Evolutionary conservation across 2,797 vertebrate genomes (phyloP).

Genomic region (Serranus cabrilla): DNA sequence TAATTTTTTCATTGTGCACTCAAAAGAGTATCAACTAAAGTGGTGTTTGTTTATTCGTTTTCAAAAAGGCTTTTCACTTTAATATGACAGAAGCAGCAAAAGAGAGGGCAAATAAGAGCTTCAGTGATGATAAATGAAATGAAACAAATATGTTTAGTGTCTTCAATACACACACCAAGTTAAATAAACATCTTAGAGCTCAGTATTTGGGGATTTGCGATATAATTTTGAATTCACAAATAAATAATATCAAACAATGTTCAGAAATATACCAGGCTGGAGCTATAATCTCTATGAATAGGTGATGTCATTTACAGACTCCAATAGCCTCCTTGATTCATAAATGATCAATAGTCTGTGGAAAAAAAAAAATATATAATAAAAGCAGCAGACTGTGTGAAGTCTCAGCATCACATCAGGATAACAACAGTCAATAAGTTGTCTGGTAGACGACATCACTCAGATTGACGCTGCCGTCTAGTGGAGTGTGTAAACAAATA

Average conservation of each 20-base stretch:
- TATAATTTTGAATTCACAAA: neutral
- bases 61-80: too few relatives aligned
- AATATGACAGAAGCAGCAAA: neutral
- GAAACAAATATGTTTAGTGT: neutral
- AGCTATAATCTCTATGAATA: conserved; percentile 23
- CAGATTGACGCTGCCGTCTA: conserved; percentile 30
- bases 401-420: neutral
- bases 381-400: neutral
- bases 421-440: conserved; percentile 15
- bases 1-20: too few relatives aligned
- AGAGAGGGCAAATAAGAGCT: neutral
- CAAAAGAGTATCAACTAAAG: too few relatives aligned
- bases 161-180: neutral
- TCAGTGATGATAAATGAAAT: neutral
- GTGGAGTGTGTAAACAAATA: conserved; percentile 26
- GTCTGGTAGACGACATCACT: conserved; percentile 10
- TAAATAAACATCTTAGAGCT: neutral
- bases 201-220: neutral
- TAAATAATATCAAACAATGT: conserved; percentile 4
- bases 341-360: too few relatives aligned
- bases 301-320: conserved; percentile 28
- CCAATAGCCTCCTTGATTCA: neutral
- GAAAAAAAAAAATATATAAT: too few relatives aligned
- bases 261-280: conserved; percentile 23
- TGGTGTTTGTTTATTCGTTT: too few relatives aligned